Conservation (phyloP, 2,113 vertebrate species). For the Phrynosoma platyrhinos region DNA sequence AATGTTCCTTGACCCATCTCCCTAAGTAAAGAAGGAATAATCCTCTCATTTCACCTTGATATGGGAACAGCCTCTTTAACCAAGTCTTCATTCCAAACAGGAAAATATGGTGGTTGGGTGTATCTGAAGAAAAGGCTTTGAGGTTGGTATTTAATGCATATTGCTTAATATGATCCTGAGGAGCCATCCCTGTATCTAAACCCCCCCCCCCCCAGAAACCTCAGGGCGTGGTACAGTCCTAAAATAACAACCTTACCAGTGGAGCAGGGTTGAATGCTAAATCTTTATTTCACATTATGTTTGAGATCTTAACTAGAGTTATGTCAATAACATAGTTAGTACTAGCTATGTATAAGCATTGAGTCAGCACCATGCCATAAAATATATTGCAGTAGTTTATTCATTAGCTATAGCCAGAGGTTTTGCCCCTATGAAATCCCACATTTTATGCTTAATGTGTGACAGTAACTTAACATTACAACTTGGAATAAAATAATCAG, state of each 20-base stretch:
- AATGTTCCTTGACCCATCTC: too few relatives aligned
- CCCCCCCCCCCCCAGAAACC: too few relatives aligned
- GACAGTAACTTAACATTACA: slow-evolving; percentile 3
- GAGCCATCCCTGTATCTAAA: too few relatives aligned
- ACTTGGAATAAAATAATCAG: slow-evolving; percentile 12
- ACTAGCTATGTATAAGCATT: neutral
- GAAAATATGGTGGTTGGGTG: too few relatives aligned
- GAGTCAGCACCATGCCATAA: neutral
- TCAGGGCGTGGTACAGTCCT: too few relatives aligned
- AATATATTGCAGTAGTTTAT: neutral
- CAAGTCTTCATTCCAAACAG: too few relatives aligned
- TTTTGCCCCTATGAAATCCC: neutral
- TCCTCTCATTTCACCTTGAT: too few relatives aligned
- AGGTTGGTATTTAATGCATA: too few relatives aligned
- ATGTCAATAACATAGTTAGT: neutral
- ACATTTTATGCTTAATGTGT: neutral
- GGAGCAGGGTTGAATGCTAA: neutral
- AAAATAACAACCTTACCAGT: neutral
- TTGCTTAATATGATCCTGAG: too few relatives aligned
- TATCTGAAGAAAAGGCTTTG: too few relatives aligned
- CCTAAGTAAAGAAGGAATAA: too few relatives aligned
- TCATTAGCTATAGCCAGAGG: neutral
- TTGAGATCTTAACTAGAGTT: neutral
- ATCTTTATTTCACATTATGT: neutral
- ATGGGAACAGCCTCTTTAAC: too few relatives aligned